phyloP scores from a whole-genome alignment of 2,888 invertebrate genomes.

The Melanchra persicariae region DNA sequence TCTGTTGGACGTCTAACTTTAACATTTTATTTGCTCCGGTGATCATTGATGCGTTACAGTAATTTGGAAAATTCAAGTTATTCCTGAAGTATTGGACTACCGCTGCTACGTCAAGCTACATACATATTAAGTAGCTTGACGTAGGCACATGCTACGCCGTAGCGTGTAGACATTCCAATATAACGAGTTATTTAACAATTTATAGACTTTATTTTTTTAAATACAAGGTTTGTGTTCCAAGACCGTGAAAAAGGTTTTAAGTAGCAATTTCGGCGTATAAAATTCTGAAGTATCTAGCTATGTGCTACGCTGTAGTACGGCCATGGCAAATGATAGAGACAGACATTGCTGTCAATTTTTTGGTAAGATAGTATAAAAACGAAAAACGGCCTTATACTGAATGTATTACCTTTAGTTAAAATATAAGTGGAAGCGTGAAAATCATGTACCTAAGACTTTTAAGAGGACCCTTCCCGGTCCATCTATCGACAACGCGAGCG shows the following conservation, averaged over 20 bases:
- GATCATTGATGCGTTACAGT: conserved; percentile 27
- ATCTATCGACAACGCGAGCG: too few relatives aligned
- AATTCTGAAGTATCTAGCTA: background rate
- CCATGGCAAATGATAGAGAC: background rate
- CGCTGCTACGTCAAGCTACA: conserved; percentile 25
- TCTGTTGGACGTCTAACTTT: conserved; percentile 46
- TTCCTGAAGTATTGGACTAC: background rate
- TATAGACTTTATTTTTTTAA: background rate
- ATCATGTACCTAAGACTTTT: too few relatives aligned
- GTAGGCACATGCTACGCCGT: conserved; percentile 42
- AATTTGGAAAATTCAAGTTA: conserved; percentile 21
- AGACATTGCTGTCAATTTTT: too few relatives aligned
- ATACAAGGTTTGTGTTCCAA: background rate
- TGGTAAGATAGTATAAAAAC: too few relatives aligned
- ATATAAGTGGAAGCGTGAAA: too few relatives aligned
- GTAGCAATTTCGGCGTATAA: too few relatives aligned
- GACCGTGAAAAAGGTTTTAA: background rate
- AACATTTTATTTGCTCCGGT: conserved; percentile 39
- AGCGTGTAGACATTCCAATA: conserved; percentile 11
- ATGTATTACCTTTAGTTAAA: too few relatives aligned
- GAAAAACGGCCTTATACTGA: too few relatives aligned
- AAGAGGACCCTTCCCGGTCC: too few relatives aligned
- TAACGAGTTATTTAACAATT: background rate
- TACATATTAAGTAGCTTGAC: too few relatives aligned
- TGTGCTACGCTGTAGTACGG: conserved; percentile 17